Base-by-base conservation (phyloP, 2,113 vertebrate genomes). In the Antennarius striatus region DNA sequence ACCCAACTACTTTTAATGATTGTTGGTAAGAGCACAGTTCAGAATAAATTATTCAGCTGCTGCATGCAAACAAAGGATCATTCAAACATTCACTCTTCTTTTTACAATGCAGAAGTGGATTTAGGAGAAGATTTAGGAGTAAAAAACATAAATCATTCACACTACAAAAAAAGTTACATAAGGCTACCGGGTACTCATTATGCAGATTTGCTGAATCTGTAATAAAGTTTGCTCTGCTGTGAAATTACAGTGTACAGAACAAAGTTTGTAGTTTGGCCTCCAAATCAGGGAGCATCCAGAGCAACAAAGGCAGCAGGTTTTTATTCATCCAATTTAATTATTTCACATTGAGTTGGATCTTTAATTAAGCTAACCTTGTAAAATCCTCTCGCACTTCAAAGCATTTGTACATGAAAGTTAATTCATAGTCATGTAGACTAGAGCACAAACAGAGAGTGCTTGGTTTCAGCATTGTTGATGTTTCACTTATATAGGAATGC, bases 371-470 rank as follows among this genome's bases (percentile, higher is more conserved):
- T 17, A 60, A 65, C 66, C 75, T 68, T 79, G 46, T 28, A 58
- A 50, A 56, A 61, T 58, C 48, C 30, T 39, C 11, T 36, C 50
- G n/a, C n/a, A 72, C 73, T 83, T 77, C 67, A 81, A 85, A 83
- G 75, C 58, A 62, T 13, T 16, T 46, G 10, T 13, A 63, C 56
- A 68, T 71, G 51, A 80, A 82, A 56, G 49, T 76, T 28, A 40
- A 62, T 68, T 63, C 42, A 53, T 39, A 60, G 40, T 79, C 6
- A 29, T n/a, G 22, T 9, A 1, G 14, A 46, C 22, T 22, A 22
- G 22, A 22, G 59, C 53, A 59, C 60, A 49, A 59, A 69, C 45
- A 69, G 8, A 12, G 28, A 57, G 53, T 53, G 9, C 42, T 40
- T 43, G 11, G 42, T 12, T 36, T 36, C 32, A 36, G 32, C 32